Base-by-base conservation (phyloP, 2,888 invertebrate genomes). In the Agrypnus murinus region DNA sequence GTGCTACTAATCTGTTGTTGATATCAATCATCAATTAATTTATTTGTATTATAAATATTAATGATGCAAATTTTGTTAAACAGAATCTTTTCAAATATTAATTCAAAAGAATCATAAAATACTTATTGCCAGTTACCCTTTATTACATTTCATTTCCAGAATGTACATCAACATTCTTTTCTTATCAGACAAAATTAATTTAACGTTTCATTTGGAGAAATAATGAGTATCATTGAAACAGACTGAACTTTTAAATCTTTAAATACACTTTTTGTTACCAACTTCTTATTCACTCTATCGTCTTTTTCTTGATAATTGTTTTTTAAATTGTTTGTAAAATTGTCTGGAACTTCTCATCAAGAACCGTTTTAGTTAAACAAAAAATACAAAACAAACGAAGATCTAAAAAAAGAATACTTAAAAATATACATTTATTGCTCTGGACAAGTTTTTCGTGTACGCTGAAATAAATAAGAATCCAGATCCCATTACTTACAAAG, bases 401-500 rank as follows among this genome's bases (percentile, higher is more conserved):
- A 46, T 1, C 1, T 12, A 31, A 19, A 31, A 32, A 31, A 50
- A 25, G 31, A 9, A 3, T 12, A 2, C 14, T n/a, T 31, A 7
- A 50, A 36, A 36, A 34, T 36, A 17, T 55, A n/a, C n/a, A 55
- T 55, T 55, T 55, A 55, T 55, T 36, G 19, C 55, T 5, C 7
- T 19, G 15, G 36, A 14, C 55, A 36, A 17, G 55, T 14, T 36
- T 25, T 45, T 34, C 15, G 62, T 48, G 6, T 25, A 19, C 36
- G 48, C 48, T 46, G 53, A 50, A 46, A 64, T 64, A 64, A 64
- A 64, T 64, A 64, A 64, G 38, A 50, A 38, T 17, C 14, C 50
- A 38, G 40, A 36, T n/a, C 48, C 53, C 53, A 64, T 64, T 40
- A 64, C 40, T 64, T 64, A 53, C 48, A 48, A 62, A 64, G 64